phyloP scores from a whole-genome alignment of 1,140 invertebrate species.

The Drosophila triauraria region DNA sequence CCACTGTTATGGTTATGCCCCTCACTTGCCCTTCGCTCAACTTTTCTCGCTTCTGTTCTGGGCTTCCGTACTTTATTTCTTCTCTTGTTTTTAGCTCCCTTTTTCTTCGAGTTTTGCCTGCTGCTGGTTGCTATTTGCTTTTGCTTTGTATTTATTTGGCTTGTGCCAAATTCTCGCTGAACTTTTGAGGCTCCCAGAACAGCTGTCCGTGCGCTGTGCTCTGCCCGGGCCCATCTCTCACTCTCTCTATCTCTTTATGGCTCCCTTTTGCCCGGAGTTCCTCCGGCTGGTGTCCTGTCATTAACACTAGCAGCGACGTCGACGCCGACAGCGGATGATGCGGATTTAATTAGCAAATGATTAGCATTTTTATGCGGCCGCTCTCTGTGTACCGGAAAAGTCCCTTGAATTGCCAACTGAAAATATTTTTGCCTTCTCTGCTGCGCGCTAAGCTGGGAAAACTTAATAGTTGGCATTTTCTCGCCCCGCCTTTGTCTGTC shows the following conservation, averaged over 20 bases:
- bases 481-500: slow-evolving; percentile 28
- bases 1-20: slow-evolving; percentile 44
- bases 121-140: slow-evolving; percentile 14
- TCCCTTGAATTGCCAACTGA: slow-evolving; percentile 28
- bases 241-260: slow-evolving; percentile 20
- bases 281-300: slow-evolving; percentile 59
- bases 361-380: slow-evolving; percentile 67
- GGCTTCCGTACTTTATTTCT: background rate
- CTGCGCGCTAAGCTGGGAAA: slow-evolving; percentile 13
- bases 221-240: slow-evolving; percentile 25
- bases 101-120: slow-evolving; percentile 6
- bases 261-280: slow-evolving; percentile 14
- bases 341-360: slow-evolving; percentile 81
- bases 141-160: slow-evolving; percentile 27
- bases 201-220: slow-evolving; percentile 46
- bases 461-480: slow-evolving; percentile 53
- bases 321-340: slow-evolving; percentile 51
- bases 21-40: slow-evolving; percentile 54
- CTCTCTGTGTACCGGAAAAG: slow-evolving; percentile 1
- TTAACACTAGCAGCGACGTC: slow-evolving; percentile 55
- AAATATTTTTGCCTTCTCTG: slow-evolving; percentile 25
- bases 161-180: slow-evolving; percentile 65
- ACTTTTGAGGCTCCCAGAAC: slow-evolving; percentile 54
- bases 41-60: slow-evolving; percentile 10
- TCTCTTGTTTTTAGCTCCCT: slow-evolving; percentile 8